Evolutionary conservation across 2,113 vertebrate genomes (phyloP).

Genomic region (Pachyramphus minor): DNA sequence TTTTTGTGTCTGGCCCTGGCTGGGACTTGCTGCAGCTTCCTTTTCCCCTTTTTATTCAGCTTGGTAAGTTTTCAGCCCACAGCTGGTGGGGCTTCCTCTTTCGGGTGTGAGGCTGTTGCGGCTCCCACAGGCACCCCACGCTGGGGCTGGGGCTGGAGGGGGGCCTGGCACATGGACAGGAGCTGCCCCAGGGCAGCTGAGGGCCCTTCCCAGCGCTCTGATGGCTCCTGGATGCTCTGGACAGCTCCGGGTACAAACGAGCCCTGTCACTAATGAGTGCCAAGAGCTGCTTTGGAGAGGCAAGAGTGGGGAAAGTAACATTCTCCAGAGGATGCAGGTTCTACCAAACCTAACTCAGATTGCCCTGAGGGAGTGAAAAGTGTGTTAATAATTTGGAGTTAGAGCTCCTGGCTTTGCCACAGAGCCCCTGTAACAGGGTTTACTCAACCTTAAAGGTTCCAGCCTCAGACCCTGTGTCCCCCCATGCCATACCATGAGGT

Average conservation of each 20-base stretch:
- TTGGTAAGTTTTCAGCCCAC: neutral
- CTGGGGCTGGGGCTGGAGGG: neutral
- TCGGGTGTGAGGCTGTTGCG: neutral
- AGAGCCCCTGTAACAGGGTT: neutral
- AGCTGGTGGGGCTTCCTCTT: constrained; percentile 39
- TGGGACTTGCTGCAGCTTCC: constrained; percentile 2
- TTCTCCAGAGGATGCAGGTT: neutral
- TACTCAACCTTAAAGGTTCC: neutral
- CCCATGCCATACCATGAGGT: too few species aligned
- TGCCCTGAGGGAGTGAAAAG: neutral
- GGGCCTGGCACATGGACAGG: accelerated
- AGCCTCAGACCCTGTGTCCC: neutral
- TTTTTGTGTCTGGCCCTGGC: neutral
- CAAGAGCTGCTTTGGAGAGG: neutral
- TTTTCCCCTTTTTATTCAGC: constrained; percentile 29
- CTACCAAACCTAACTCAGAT: neutral
- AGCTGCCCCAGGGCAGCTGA: neutral
- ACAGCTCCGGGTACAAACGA: neutral
- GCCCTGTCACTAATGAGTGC: too few species aligned
- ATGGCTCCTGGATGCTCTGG: accelerated
- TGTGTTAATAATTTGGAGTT: neutral
- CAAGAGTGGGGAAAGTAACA: accelerated
- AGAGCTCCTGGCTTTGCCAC: neutral
- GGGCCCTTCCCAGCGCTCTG: neutral
- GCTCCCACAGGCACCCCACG: neutral